Percentiles rank a stretch among this genome's conserved stretches.
phyloP scores from a whole-genome alignment of 2,888 invertebrate genomes.

The Polietes domitor region DNA sequence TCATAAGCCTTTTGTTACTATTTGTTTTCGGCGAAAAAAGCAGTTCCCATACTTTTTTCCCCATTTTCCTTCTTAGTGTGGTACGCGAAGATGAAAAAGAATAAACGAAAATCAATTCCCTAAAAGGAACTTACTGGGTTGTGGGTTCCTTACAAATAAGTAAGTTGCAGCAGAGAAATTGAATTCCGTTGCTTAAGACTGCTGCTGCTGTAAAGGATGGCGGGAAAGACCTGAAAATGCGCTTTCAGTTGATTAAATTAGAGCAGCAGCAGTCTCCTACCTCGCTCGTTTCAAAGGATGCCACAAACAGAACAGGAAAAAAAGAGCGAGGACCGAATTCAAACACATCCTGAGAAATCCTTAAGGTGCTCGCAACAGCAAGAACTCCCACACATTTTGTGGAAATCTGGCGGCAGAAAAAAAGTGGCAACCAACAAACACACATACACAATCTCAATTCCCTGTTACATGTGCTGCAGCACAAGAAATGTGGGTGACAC shows the following conservation, averaged over 20 bases:
- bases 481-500: conserved; percentile 58
- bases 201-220: conserved; percentile 54
- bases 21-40: neutral
- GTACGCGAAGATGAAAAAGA: conserved; percentile 15
- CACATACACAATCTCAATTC: neutral
- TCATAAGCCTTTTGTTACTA: conserved; percentile 10
- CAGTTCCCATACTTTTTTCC: too few species aligned
- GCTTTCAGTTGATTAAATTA: conserved; percentile 72
- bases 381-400: neutral
- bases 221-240: conserved; percentile 66
- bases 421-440: neutral
- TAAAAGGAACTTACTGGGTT: conserved; percentile 44
- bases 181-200: conserved; percentile 55
- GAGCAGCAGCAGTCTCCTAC: conserved; percentile 32
- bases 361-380: conserved; percentile 39
- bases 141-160: conserved; percentile 24
- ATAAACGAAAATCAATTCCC: conserved; percentile 24
- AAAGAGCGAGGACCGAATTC: neutral
- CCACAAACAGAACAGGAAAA: conserved; percentile 35
- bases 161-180: conserved; percentile 27
- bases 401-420: neutral
- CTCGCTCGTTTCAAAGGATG: neutral
- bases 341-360: conserved; percentile 40
- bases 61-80: too few species aligned
- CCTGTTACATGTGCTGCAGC: neutral